Evolutionary conservation across 1,140 invertebrate genomes (phyloP).

Genomic region (Bathynomus jamesi): DNA sequence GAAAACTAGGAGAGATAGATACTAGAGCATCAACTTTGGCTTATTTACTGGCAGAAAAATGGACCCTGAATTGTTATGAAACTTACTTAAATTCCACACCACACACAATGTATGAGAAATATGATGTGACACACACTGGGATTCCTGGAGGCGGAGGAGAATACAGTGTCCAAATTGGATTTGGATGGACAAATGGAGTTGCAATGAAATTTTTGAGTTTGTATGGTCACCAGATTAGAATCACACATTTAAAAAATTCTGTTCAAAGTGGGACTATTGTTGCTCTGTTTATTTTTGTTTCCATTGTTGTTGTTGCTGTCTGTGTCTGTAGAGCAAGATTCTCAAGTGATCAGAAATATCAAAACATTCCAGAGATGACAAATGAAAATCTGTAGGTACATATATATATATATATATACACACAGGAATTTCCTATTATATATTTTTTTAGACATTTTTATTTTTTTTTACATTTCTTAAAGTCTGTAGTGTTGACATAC

Average conservation of each 20-base stretch:
- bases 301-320: constrained; percentile 12
- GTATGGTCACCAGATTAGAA: constrained; percentile 30
- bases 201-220: constrained; percentile 50
- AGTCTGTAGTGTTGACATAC: too few relatives aligned
- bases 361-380: too few relatives aligned
- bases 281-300: constrained; percentile 15
- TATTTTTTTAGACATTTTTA: too few relatives aligned
- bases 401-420: too few relatives aligned
- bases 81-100: constrained; percentile 21
- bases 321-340: constrained; percentile 4
- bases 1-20: constrained; percentile 38
- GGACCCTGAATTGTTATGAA: constrained; percentile 30
- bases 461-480: too few relatives aligned
- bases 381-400: too few relatives aligned
- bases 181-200: constrained; percentile 91
- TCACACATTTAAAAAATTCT: constrained; percentile 11
- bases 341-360: background rate
- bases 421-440: too few relatives aligned
- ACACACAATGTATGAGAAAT: constrained; percentile 45
- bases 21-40: constrained; percentile 34
- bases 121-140: constrained; percentile 61
- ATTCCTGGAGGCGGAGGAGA: constrained; percentile 77
- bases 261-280: constrained; percentile 9
- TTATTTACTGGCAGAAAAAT: constrained; percentile 23
- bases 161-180: constrained; percentile 78